Percentiles rank a stretch among this genome's conserved stretches.
These are phyloP conservation scores for Microcebus lehilahytsara DNA, from an alignment of 2,113 vertebrate species.

Conservation along the genomic window DNA sequence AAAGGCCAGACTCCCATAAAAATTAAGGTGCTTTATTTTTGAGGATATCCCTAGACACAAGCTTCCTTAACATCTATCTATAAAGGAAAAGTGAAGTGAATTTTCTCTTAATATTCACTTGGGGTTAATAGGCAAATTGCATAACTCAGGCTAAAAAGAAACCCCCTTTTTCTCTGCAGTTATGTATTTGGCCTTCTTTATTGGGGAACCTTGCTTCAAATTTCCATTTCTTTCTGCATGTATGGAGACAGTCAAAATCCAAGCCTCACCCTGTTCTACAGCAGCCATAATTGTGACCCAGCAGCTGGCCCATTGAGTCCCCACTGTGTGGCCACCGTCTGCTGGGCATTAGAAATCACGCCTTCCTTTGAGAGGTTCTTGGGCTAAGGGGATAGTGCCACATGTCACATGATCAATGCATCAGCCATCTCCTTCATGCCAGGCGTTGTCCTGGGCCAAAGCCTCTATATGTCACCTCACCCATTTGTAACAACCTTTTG, in stretches of 20 bases:
- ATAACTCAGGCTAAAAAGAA: neutral
- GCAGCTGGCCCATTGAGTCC: neutral
- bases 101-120: neutral
- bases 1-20: neutral
- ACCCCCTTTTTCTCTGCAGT: neutral
- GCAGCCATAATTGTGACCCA: neutral
- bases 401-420: neutral
- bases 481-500: neutral
- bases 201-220: neutral
- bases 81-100: neutral
- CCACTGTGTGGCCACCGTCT: neutral
- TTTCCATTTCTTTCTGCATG: neutral
- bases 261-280: neutral
- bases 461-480: neutral
- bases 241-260: neutral
- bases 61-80: neutral
- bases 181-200: neutral
- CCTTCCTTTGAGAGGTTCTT: neutral
- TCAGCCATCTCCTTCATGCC: neutral
- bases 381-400: neutral
- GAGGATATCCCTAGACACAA: neutral
- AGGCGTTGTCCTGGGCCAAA: neutral
- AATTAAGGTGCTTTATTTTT: slow-evolving; percentile 21
- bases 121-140: neutral
- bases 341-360: neutral